phyloP scores from a whole-genome alignment of 2,888 invertebrate genomes.

The Frankliniella intonsa region DNA sequence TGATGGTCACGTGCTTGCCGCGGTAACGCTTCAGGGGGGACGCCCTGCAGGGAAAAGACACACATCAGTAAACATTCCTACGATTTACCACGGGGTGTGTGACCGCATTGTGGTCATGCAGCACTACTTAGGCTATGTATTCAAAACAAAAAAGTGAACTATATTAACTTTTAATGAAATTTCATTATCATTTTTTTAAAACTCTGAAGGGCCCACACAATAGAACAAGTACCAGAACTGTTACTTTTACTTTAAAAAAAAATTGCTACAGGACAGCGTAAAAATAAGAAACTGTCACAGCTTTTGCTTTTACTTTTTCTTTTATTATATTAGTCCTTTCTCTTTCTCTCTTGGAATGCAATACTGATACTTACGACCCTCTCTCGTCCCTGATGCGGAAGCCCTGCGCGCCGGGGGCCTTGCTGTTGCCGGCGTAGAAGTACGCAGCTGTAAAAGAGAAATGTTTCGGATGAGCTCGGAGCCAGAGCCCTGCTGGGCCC shows the following conservation, averaged over 20 bases:
- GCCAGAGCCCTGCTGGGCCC: too few relatives aligned
- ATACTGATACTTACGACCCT: conserved; percentile 54
- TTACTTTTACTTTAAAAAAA: too few relatives aligned
- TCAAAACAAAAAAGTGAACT: not conserved
- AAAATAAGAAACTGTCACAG: too few relatives aligned
- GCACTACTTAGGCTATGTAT: too few relatives aligned
- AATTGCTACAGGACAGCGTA: too few relatives aligned
- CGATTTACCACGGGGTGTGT: not conserved
- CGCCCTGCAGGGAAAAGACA: conserved; percentile 48
- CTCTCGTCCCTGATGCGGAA: conserved; percentile 76
- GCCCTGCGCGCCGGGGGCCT: conserved; percentile 63
- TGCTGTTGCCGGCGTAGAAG: conserved; percentile 78
- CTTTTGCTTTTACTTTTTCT: too few relatives aligned
- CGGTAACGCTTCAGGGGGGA: conserved; percentile 73
- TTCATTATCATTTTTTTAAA: too few relatives aligned
- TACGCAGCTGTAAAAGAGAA: conserved; percentile 66
- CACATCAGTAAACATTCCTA: conserved; percentile 32
- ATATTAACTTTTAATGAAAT: not conserved
- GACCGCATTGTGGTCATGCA: too few relatives aligned
- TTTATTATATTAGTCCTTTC: too few relatives aligned
- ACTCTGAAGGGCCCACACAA: too few relatives aligned
- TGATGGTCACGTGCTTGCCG: conserved; percentile 75
- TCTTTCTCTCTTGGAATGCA: too few relatives aligned
- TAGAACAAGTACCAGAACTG: too few relatives aligned
- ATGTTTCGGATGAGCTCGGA: not conserved